These are phyloP conservation scores for Drosophila neotestacea DNA, from an alignment of 2,888 invertebrate species.

Conservation along the genomic window DNA sequence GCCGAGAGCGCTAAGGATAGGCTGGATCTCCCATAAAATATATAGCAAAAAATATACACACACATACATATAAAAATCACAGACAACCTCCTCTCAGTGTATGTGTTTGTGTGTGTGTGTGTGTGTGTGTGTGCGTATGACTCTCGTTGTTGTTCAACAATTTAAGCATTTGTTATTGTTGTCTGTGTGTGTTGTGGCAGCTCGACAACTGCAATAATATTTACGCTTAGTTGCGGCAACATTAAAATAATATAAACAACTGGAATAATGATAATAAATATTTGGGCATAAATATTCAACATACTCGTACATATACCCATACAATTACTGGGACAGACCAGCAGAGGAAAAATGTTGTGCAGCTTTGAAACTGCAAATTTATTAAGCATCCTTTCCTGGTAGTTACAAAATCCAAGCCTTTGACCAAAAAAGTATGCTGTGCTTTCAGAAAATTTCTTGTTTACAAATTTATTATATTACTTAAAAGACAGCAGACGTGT, in stretches of 20 bases:
- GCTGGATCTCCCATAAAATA: slow-evolving; percentile 2
- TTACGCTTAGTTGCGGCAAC: slow-evolving; percentile 61
- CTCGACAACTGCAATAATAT: slow-evolving; percentile 68
- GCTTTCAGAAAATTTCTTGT: slow-evolving; percentile 31
- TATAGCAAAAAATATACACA: background rate
- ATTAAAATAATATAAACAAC: slow-evolving; percentile 73
- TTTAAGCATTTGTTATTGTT: slow-evolving; percentile 55
- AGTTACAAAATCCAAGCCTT: slow-evolving; percentile 26
- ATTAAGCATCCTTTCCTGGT: slow-evolving; percentile 37
- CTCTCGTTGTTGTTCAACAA: slow-evolving; percentile 4
- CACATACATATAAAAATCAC: slow-evolving; percentile 20
- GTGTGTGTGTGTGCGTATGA: slow-evolving; percentile 6
- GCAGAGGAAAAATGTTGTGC: slow-evolving; percentile 6
- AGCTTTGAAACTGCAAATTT: slow-evolving; percentile 35
- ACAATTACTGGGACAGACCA: background rate
- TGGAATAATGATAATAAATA: slow-evolving; percentile 72
- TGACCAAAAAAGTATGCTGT: slow-evolving; percentile 31
- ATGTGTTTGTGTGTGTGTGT: background rate
- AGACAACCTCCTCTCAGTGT: background rate
- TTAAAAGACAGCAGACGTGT: slow-evolving; percentile 32
- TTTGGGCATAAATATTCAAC: slow-evolving; percentile 52
- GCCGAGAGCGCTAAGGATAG: slow-evolving; percentile 1
- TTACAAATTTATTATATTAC: slow-evolving; percentile 67
- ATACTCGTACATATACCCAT: slow-evolving; percentile 1
- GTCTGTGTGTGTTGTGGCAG: slow-evolving; percentile 18